Base-by-base conservation (phyloP, 2,888 invertebrate species). In the Lissocephala sabroskyi region DNA sequence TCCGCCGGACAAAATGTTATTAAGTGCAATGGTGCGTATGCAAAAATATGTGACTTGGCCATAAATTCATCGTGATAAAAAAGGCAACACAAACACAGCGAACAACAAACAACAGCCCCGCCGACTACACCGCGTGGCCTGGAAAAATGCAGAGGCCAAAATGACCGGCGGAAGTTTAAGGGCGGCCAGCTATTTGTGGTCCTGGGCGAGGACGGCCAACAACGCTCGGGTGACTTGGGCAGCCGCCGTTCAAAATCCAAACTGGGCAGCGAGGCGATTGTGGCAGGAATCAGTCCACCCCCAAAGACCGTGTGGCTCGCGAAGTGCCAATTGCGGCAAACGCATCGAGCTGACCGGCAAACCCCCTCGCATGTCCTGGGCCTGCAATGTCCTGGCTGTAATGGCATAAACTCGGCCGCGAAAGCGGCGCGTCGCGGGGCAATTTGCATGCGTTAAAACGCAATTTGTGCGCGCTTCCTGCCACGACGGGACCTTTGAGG, bases 391-490 rank as follows among this genome's bases (percentile, higher is more conserved):
- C 52, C 28, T 49, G 32, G 47, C 52, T 44, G 77, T 78, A 70
- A 76, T 70, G 70, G 70, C 63, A 68, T 68, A 78, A 78, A 66
- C 56, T 53, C 57, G 54, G 41, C 30, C 64, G 30, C 65, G 48
- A 54, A 40, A 6, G 26, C 53, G 46, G 16, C 10, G n/a, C 16
- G 26, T 62, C 59, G 45, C 62, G 39, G 37, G 53, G 62, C 71
- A 79, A 73, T 73, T 79, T 73, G 78, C 78, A 73, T 73, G 71
- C 75, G 79, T 79, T 71, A 76, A 76, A 73, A 74, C 70, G 74
- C 70, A 79, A 79, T 79, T 73, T 73, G 77, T 62, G 62, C 62
- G 58, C 54, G 59, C 59, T 68, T 74, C 62, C 68, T 51, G 79
- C 47, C 45, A 61, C 61, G 23, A 42, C 16, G 37, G 53, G 43